Evolutionary conservation across 2,888 invertebrate genomes (phyloP), one percentile per base, ranked within the genome.

Genomic region (Clivina fossor): DNA sequence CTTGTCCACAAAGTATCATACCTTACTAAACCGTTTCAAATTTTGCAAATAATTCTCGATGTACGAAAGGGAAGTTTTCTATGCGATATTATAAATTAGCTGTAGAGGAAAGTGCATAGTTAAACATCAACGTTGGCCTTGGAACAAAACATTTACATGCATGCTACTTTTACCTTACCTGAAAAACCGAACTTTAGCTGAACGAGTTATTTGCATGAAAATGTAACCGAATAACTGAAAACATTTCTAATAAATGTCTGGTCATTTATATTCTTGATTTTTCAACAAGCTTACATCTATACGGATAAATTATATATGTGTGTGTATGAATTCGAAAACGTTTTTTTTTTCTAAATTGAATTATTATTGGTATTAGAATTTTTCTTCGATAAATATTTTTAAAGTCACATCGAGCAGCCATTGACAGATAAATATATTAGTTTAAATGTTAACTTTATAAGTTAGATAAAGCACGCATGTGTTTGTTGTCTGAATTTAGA

Each of bases 61-160:
- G 28, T 53, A 44, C 37, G 44, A 53, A 53, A 53, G 53, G 53
- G 18, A 43, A 44, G n/a, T 33, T 9, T 32, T 47, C n/a, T n/a
- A n/a, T 9, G 5, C 9, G 4, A 11, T 9, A 38, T 15, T 20
- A 44, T 43, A 51, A 43, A 51, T 51, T 51, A 51, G 51, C 33
- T 48, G 7, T 33, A 33, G 43, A 22, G 41, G 35, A 44, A 53
- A 50, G 41, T 50, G 40, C 32, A 33, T 28, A 32, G n/a, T n/a
- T 53, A 53, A 53, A 44, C 44, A n/a, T n/a, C n/a, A 53, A 11
- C 16, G 22, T 26, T 44, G 53, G 44, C 53, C 53, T 53, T 53
- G 53, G 20, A 44, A 20, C 16, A 37, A 32, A 30, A 38, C 48
- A 50, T 20, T 44, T 33, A 24, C 18, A 44, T 35, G 19, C 8